Conservation (phyloP, 2,888 invertebrate species). For the Plebejus argus region DNA sequence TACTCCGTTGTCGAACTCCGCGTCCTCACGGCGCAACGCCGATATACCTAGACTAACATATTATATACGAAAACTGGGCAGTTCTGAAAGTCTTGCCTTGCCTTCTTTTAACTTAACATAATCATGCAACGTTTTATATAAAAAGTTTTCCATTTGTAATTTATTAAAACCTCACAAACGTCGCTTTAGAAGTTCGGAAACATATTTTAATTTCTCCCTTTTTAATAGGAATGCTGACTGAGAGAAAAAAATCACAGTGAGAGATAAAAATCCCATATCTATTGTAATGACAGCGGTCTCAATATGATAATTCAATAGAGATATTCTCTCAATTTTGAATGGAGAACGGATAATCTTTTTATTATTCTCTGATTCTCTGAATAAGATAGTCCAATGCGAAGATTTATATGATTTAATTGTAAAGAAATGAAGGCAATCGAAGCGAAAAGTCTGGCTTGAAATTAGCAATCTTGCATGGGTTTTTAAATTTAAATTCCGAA, state of each 20-base stretch:
- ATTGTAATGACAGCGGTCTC: neutral
- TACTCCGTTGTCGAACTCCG: no score
- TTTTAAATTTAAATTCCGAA: no score
- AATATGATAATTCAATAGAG: neutral
- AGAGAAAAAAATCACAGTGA: neutral
- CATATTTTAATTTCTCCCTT: constrained; percentile 2
- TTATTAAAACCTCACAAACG: neutral
- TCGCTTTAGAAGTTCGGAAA: neutral
- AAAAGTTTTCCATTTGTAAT: neutral
- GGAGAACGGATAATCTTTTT: neutral
- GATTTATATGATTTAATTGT: neutral
- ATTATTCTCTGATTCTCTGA: neutral
- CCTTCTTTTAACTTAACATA: no score
- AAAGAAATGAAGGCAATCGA: no score
- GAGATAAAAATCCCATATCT: neutral
- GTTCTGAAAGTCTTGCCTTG: no score
- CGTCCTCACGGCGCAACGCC: no score
- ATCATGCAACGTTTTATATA: no score
- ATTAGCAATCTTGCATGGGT: no score
- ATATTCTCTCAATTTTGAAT: neutral
- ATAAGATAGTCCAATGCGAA: neutral
- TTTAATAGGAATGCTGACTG: neutral
- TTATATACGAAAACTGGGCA: no score
- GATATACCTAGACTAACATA: no score
- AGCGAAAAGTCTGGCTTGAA: no score